Base-by-base conservation (phyloP, 2,797 vertebrate genomes). In the Sebastes aleutianus region DNA sequence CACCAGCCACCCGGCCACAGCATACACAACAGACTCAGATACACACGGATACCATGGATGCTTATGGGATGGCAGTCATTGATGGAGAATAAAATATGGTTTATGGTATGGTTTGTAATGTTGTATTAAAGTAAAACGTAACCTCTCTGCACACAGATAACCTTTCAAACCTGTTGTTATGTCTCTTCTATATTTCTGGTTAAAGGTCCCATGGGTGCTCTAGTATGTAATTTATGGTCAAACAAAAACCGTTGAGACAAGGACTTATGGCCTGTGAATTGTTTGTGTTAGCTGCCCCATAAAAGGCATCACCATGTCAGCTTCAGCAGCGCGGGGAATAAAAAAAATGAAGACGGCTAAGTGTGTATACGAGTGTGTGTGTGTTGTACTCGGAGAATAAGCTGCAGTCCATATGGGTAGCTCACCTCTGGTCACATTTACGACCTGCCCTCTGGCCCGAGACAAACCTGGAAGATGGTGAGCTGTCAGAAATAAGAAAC, bases 321-420 rank as follows among this genome's bases (percentile, higher is more conserved):
- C 76, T 77, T 72, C 74, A 69, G 74, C 81, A 74, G 80, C 83
- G 70, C 85, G 79, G 47, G 20, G 76, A 86, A 76, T 78, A 66
- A 72, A 82, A 81, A 32, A 78, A n/a, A 50, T 80, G 76, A 89
- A 80, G 31, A 80, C 75, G 73, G 77, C 76, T 43, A 56, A 66
- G 57, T 69, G 85, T 69, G 22, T 43, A 20, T 70, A 10, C 43
- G 53, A 24, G 27, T 68, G 63, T 65, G 56, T 43, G 89, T 76
- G 74, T 85, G 67, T 86, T 86, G 83, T 82, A 74, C 70, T 90
- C 39, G 72, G 85, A 61, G 81, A 92, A 94, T 97, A 96, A 96
- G 96, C 96, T 98, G 97, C 84, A 89, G 91, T 96, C 97, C 97
- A 98, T 94, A 97, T 98, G 97, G 95, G 93, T 93, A 93, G 93